phyloP scores from a whole-genome alignment of 2,888 invertebrate species.

The Petrolisthes cinctipes region DNA sequence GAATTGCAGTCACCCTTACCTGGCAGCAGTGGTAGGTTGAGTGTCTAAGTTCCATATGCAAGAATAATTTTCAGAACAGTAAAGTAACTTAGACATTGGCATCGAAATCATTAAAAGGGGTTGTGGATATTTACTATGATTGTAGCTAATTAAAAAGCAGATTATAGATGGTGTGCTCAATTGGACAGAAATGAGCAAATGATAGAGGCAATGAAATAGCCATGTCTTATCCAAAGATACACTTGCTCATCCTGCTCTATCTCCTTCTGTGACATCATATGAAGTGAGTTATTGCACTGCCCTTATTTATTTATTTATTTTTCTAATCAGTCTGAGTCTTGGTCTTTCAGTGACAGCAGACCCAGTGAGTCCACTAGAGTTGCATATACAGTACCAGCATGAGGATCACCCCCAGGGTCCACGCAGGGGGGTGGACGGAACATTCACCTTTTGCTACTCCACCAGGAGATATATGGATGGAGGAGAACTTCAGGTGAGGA shows the following conservation, averaged over 20 bases:
- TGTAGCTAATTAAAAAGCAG: no score
- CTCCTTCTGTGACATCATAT: no score
- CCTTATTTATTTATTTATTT: neutral
- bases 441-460: conserved; percentile 41
- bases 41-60: neutral
- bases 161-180: no score
- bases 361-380: conserved; percentile 13
- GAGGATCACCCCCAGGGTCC: conserved; percentile 12
- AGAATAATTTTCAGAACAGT: neutral
- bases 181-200: no score
- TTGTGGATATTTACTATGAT: no score
- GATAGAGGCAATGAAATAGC: no score
- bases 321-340: neutral
- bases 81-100: neutral
- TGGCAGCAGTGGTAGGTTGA: conserved; percentile 27
- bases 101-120: no score
- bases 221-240: no score
- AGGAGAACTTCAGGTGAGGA: conserved; percentile 51
- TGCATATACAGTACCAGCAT: conserved; percentile 20
- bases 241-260: no score
- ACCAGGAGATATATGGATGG: conserved; percentile 37
- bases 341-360: conserved; percentile 3
- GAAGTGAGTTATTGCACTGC: no score
- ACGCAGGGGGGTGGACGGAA: conserved; percentile 20
- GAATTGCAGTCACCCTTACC: conserved; percentile 25